Evolutionary conservation across 2,113 vertebrate genomes (phyloP), one percentile per base, ranked within the genome.

Genomic region (Chrysochloris asiatica): DNA sequence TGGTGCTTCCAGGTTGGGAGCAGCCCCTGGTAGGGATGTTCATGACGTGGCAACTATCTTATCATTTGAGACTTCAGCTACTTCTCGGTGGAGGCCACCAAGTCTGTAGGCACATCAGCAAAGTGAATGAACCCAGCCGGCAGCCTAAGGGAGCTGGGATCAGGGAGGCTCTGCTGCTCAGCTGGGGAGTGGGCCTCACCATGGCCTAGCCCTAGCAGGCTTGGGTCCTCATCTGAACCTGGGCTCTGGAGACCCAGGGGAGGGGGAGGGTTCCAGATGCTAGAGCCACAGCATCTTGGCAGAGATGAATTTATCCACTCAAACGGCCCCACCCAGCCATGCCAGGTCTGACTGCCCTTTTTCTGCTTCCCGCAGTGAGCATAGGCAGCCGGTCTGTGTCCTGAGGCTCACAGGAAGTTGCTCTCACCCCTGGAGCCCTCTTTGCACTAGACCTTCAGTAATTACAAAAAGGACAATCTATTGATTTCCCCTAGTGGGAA

Each of bases 401-500:
- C 93, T 61, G 2, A 5, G 94, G 91, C 93, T 48, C 36, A 24
- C 73, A 41, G 92, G 86, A 95, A 83, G 95, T 69, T 92, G 85
- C n/a, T 71, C 8, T 91, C 72, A 56, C 92, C 38, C 9, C 94
- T 83, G 95, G 96, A 89, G 71, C 77, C 72, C 81, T 90, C 76
- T 69, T 77, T 8, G 3, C 59, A 90, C 83, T 73, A 91, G 85
- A 78, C 90, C 36, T 88, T 90, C 45, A 30, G 83, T 96, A 86
- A 93, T 96, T 95, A 97, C 93, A 73, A 86, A 96, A 79, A 85
- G 93, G 95, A 95, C 92, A 67, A 86, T 81, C 94, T 84, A 88
- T 93, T 84, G 94, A 92, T 81, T 87, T 61, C 36, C 65, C 71
- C 0, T 21, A 76, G 83, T 26, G 83, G 50, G 61, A 87, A 36